Evolutionary conservation across 2,888 invertebrate species (phyloP).

Genomic region (Cataglyphis albicans): DNA sequence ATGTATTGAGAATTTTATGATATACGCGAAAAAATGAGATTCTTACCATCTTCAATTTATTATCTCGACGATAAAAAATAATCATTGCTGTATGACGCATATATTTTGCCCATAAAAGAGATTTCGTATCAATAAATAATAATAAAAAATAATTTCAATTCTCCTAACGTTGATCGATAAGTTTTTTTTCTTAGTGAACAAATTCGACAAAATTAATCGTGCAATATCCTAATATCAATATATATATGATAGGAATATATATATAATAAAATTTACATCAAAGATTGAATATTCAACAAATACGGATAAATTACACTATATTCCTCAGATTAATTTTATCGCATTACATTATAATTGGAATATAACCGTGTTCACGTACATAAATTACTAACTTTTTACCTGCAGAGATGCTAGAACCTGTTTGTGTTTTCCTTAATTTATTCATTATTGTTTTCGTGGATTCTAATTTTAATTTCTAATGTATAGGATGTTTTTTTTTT

Average conservation of each 20-base stretch:
- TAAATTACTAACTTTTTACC: not conserved
- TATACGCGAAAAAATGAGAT: not conserved
- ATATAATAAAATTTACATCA: too few relatives aligned
- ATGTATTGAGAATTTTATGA: not conserved
- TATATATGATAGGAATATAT: not conserved
- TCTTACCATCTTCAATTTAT: not conserved
- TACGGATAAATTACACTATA: too few relatives aligned
- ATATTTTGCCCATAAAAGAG: not conserved
- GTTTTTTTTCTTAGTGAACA: not conserved
- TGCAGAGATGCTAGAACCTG: not conserved
- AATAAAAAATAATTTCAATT: not conserved
- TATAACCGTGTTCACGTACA: not conserved
- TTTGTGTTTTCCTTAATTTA: not conserved
- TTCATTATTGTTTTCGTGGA: not conserved
- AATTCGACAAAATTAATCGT: not conserved
- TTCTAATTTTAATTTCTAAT: slow-evolving; percentile 5
- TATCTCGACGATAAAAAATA: not conserved
- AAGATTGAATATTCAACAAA: not conserved
- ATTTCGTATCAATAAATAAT: not conserved
- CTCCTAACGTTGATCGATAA: not conserved
- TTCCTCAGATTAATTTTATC: not conserved
- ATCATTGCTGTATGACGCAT: not conserved
- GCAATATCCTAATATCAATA: not conserved
- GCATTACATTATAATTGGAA: not conserved
- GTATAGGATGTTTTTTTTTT: not conserved